Conservation (phyloP, 2,113 vertebrate species). For the Colistium nudipinnis region DNA sequence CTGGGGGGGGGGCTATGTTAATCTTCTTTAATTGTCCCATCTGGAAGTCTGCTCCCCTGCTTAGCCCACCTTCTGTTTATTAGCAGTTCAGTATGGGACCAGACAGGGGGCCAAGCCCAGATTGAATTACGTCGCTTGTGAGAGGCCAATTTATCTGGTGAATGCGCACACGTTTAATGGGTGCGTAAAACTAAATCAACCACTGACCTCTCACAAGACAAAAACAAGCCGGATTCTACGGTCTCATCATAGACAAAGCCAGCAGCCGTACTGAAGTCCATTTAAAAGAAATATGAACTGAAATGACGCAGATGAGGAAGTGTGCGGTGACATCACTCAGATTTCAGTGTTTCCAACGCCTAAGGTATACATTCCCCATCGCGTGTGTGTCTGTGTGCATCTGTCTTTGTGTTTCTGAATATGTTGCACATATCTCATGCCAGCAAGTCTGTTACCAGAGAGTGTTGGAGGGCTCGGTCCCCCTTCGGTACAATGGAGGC, state of each 20-base stretch:
- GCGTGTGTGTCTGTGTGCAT: constrained; percentile 9
- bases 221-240: no score
- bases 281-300: background rate
- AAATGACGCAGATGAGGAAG: background rate
- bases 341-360: constrained; percentile 18
- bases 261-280: background rate
- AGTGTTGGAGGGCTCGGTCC: constrained; percentile 35
- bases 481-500: constrained; percentile 55
- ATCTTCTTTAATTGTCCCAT: constrained; percentile 62
- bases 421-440: constrained; percentile 29
- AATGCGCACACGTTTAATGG: background rate
- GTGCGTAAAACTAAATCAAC: background rate
- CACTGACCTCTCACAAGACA: background rate
- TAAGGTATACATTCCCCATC: constrained; percentile 17
- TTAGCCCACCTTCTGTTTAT: constrained; percentile 46
- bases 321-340: background rate
- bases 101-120: background rate
- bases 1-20: constrained; percentile 16
- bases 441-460: constrained; percentile 39
- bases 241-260: background rate
- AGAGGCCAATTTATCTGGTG: constrained; percentile 4
- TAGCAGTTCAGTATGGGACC: constrained; percentile 44
- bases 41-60: constrained; percentile 55
- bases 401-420: constrained; percentile 17
- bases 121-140: constrained; percentile 15